Percentiles rank a stretch among this genome's conserved stretches.
These are phyloP conservation scores for Phocides pigmalion DNA, from an alignment of 1,140 invertebrate genomes.

Conservation along the genomic window DNA sequence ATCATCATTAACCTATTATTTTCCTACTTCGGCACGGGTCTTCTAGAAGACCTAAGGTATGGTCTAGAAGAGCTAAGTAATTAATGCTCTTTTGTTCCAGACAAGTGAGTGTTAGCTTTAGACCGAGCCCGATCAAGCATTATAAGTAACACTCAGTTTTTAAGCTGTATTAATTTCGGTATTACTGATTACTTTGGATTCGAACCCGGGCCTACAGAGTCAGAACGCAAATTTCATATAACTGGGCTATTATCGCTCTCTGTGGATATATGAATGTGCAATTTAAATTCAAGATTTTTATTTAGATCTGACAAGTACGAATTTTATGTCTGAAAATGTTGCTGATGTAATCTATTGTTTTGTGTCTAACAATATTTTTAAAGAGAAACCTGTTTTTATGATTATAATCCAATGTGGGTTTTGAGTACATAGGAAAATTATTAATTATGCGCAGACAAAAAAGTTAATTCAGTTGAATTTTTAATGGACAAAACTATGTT, in stretches of 20 bases:
- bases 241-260: not conserved
- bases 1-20: not conserved
- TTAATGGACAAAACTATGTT: too few relatives aligned
- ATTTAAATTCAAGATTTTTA: conserved; percentile 58
- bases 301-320: conserved; percentile 59
- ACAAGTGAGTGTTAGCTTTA: too few relatives aligned
- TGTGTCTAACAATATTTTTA: not conserved
- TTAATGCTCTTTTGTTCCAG: too few relatives aligned
- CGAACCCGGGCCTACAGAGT: not conserved
- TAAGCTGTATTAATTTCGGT: too few relatives aligned
- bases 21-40: not conserved
- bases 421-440: not conserved
- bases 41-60: too few relatives aligned
- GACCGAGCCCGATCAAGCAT: too few relatives aligned
- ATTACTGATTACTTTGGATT: not conserved
- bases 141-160: too few relatives aligned
- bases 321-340: not conserved
- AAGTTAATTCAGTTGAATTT: not conserved
- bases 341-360: not conserved
- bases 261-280: conserved; percentile 49
- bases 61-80: not conserved
- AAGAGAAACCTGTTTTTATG: not conserved
- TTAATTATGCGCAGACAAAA: not conserved
- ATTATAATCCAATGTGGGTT: not conserved
- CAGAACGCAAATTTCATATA: not conserved